Evolutionary conservation across 1,140 invertebrate species (phyloP).

Genomic region (Heliconius himera): DNA sequence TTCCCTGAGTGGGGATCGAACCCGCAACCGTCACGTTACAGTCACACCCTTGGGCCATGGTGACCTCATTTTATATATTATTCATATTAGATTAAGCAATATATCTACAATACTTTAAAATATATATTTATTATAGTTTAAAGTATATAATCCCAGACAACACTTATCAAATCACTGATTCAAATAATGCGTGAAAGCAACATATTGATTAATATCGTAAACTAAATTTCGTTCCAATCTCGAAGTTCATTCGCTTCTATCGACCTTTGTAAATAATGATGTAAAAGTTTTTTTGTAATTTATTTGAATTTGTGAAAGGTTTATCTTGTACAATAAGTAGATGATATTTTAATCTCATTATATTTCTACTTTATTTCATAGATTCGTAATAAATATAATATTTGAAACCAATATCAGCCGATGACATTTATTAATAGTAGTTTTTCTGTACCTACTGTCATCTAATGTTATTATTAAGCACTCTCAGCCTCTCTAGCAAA

Average conservation of each 20-base stretch:
- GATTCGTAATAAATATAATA: too few relatives aligned
- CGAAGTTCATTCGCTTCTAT: conserved; percentile 5
- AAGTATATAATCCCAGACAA: neutral
- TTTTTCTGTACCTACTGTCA: too few relatives aligned
- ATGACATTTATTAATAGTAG: too few relatives aligned
- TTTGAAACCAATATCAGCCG: too few relatives aligned
- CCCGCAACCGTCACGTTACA: too few relatives aligned
- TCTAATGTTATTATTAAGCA: too few relatives aligned
- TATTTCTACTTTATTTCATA: neutral
- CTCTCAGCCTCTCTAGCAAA: too few relatives aligned
- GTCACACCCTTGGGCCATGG: too few relatives aligned
- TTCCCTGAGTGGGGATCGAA: too few relatives aligned
- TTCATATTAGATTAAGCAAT: too few relatives aligned
- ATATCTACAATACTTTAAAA: too few relatives aligned
- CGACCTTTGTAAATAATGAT: conserved; percentile 10
- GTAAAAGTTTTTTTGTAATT: conserved; percentile 6
- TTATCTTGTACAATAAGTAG: neutral
- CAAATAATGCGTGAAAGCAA: neutral
- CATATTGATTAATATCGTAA: conserved; percentile 1
- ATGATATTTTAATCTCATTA: neutral
- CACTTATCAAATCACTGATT: conserved; percentile 5
- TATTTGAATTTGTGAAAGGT: conserved; percentile 4
- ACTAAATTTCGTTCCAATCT: neutral
- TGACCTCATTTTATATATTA: too few relatives aligned
- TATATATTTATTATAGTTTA: neutral